Evolutionary conservation across 2,888 invertebrate species (phyloP).

Genomic region (Oxytorus armatus): DNA sequence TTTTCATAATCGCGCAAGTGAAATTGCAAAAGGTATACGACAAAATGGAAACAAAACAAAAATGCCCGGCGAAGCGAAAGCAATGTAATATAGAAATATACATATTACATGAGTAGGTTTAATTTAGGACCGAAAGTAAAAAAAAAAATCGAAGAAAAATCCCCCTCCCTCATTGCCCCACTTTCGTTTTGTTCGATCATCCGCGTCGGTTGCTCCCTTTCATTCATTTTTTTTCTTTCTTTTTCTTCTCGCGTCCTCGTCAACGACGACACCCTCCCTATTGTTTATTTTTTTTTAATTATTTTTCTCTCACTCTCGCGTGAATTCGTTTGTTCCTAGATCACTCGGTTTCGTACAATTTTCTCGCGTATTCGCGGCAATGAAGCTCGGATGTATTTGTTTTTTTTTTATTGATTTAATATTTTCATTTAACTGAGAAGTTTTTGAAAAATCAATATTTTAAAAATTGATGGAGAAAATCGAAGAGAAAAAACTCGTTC

Average conservation of each 20-base stretch:
- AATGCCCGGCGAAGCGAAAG: constrained; percentile 64
- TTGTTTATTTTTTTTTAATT: constrained; percentile 49
- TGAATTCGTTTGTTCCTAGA: constrained; percentile 33
- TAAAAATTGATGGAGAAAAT: constrained; percentile 11
- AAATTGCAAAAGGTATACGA: constrained; percentile 62
- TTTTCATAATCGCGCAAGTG: constrained; percentile 39
- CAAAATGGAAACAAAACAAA: constrained; percentile 58
- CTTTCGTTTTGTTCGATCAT: constrained; percentile 70
- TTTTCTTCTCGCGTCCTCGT: constrained; percentile 46
- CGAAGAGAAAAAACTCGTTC: constrained; percentile 40
- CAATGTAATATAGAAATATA: constrained; percentile 75
- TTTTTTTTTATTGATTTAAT: not conserved
- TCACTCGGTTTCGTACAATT: constrained; percentile 32
- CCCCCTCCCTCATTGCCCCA: constrained; percentile 44
- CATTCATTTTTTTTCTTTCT: constrained; percentile 55
- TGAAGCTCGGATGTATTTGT: constrained; percentile 28
- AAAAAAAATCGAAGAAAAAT: constrained; percentile 17
- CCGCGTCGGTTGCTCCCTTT: constrained; percentile 62
- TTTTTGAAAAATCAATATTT: constrained; percentile 20
- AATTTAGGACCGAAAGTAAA: constrained; percentile 75
- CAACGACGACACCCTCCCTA: constrained; percentile 46
- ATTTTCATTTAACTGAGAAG: constrained; percentile 10
- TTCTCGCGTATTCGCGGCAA: constrained; percentile 25
- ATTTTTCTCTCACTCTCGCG: constrained; percentile 65
- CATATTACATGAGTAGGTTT: constrained; percentile 75